phyloP scores from a whole-genome alignment of 2,797 vertebrate genomes.

The Notolepis coatsorum region DNA sequence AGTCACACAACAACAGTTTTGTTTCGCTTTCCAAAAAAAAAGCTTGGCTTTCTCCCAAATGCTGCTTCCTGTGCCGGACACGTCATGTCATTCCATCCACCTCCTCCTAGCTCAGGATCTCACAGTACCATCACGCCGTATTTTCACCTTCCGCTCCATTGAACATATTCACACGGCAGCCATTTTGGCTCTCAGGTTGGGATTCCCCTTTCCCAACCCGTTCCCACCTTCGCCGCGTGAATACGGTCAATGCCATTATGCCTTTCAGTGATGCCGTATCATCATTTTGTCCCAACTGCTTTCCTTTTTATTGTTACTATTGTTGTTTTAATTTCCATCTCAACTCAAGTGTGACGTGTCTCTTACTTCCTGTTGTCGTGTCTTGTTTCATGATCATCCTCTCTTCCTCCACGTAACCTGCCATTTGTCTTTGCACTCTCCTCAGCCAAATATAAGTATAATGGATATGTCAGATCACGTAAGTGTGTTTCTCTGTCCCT shows the following conservation, averaged over 20 bases:
- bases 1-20: slow-evolving; percentile 34
- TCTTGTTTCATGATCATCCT: slow-evolving; percentile 75
- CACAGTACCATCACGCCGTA: background rate
- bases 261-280: background rate
- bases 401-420: slow-evolving; percentile 79
- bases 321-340: slow-evolving; percentile 55
- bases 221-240: too few species aligned
- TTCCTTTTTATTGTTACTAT: slow-evolving; percentile 25
- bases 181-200: background rate
- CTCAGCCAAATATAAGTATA: slow-evolving; percentile 90
- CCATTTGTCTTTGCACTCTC: slow-evolving; percentile 87
- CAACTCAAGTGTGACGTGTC: slow-evolving; percentile 65
- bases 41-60: slow-evolving; percentile 43
- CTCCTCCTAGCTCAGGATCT: too few species aligned
- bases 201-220: background rate
- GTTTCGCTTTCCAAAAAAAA: slow-evolving; percentile 48
- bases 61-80: slow-evolving; percentile 31
- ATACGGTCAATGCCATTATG: too few species aligned
- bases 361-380: slow-evolving; percentile 64
- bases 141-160: background rate
- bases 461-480: slow-evolving; percentile 89
- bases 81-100: slow-evolving; percentile 36
- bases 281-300: slow-evolving; percentile 28
- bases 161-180: too few species aligned
- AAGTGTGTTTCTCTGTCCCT: slow-evolving; percentile 82